phyloP scores from a whole-genome alignment of 1,140 invertebrate species.

The Vanessa tameamea region DNA sequence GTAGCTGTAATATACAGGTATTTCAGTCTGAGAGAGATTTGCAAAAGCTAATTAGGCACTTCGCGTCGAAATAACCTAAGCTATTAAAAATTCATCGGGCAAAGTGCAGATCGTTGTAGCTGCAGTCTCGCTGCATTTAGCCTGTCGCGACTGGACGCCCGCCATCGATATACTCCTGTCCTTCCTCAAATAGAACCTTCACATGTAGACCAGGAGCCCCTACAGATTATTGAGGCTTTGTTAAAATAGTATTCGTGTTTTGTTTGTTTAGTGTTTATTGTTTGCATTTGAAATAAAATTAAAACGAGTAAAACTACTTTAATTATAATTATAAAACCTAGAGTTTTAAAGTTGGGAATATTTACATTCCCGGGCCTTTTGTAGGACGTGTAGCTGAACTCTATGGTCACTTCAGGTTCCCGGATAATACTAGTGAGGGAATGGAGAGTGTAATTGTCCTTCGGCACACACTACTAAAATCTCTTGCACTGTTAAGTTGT shows the following conservation, averaged over 20 bases:
- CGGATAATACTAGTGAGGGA: too few species aligned
- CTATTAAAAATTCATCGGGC: slow-evolving; percentile 70
- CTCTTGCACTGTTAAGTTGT: too few species aligned
- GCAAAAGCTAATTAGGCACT: slow-evolving; percentile 63
- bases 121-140: slow-evolving; percentile 68
- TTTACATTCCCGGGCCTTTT: too few species aligned
- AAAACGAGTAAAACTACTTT: too few species aligned
- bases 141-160: slow-evolving; percentile 51
- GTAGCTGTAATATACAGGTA: background rate
- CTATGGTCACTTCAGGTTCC: too few species aligned
- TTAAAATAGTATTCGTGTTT: background rate
- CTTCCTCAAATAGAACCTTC: slow-evolving; percentile 62
- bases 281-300: too few species aligned
- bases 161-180: slow-evolving; percentile 48
- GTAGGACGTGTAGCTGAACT: too few species aligned
- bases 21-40: slow-evolving; percentile 32
- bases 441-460: too few species aligned
- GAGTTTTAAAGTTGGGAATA: too few species aligned
- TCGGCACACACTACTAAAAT: too few species aligned
- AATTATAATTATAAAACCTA: too few species aligned
- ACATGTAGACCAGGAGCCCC: slow-evolving; percentile 43
- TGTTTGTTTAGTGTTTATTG: too few species aligned
- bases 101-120: slow-evolving; percentile 73
- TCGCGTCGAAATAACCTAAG: slow-evolving; percentile 62
- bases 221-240: background rate